A percentile compares a stretch with the other conserved stretches of the same genome.
phyloP scores from a whole-genome alignment of 2,888 invertebrate genomes.

The Dolomedes plantarius region DNA sequence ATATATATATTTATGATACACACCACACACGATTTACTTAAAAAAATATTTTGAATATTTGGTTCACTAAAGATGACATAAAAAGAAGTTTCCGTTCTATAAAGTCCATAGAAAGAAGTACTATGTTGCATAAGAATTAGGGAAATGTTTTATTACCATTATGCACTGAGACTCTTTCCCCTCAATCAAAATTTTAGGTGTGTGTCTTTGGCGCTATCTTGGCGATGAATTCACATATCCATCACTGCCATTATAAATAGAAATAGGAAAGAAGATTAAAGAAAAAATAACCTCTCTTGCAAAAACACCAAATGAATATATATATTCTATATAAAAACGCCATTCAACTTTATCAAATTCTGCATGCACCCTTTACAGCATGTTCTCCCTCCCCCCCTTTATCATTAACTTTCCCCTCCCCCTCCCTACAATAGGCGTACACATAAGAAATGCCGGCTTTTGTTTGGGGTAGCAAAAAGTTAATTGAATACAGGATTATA shows the following conservation, averaged over 20 bases:
- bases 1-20: too few species aligned
- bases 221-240: background rate
- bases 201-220: background rate
- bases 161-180: too few species aligned
- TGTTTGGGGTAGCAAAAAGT: constrained; percentile 61
- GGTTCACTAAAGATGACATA: too few species aligned
- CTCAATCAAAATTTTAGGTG: too few species aligned
- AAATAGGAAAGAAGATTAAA: constrained; percentile 4
- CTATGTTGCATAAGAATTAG: too few species aligned
- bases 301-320: background rate
- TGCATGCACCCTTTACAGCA: constrained; percentile 53
- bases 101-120: too few species aligned
- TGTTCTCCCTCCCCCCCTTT: constrained; percentile 43
- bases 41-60: too few species aligned
- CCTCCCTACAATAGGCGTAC: constrained; percentile 21
- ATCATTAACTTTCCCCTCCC: constrained; percentile 39
- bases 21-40: too few species aligned
- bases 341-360: constrained; percentile 32
- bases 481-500: constrained; percentile 71
- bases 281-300: too few species aligned
- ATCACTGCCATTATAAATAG: background rate
- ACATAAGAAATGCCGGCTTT: constrained; percentile 44
- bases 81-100: too few species aligned
- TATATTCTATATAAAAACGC: background rate
- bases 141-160: too few species aligned